These are phyloP conservation scores for Leptodirus hochenwartii DNA, from an alignment of 2,888 invertebrate genomes.

Conservation along the genomic window DNA sequence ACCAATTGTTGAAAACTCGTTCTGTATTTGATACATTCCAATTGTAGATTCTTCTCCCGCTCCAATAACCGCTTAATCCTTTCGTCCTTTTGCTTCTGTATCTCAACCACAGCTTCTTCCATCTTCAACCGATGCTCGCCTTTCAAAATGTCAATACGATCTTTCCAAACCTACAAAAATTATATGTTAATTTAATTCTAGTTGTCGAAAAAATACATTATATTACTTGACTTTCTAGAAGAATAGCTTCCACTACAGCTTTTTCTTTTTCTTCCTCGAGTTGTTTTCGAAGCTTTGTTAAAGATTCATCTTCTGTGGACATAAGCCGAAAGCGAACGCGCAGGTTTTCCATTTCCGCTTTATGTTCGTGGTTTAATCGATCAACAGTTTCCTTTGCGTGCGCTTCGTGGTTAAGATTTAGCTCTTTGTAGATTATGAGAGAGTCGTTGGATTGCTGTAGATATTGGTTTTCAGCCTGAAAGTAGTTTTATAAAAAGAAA, in stretches of 20 bases:
- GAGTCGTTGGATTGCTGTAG: too few species aligned
- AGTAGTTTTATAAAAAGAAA: too few species aligned
- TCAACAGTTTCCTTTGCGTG: slow-evolving; percentile 52
- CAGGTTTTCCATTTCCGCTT: slow-evolving; percentile 59
- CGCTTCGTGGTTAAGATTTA: too few species aligned
- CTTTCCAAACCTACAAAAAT: too few species aligned
- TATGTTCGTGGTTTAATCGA: slow-evolving; percentile 50
- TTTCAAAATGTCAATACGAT: too few species aligned
- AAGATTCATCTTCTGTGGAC: too few species aligned
- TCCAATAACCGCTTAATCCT: slow-evolving; percentile 46
- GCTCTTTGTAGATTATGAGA: too few species aligned
- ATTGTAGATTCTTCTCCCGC: slow-evolving; percentile 36
- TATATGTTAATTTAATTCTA: too few species aligned
- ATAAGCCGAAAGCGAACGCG: slow-evolving; percentile 56
- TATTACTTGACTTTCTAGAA: too few species aligned
- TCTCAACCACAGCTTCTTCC: slow-evolving; percentile 1
- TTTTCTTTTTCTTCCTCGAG: slow-evolving; percentile 40
- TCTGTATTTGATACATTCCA: slow-evolving; percentile 48
- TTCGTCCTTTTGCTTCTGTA: slow-evolving; percentile 48
- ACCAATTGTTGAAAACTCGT: slow-evolving; percentile 48
- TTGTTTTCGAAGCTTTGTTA: slow-evolving; percentile 48
- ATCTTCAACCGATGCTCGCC: too few species aligned
- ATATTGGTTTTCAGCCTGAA: too few species aligned
- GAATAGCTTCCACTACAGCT: slow-evolving; percentile 25
- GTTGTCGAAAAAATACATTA: too few species aligned